Conservation (phyloP, 92 coral and sea anemone genomes). For the Galaxea fascicularis region DNA sequence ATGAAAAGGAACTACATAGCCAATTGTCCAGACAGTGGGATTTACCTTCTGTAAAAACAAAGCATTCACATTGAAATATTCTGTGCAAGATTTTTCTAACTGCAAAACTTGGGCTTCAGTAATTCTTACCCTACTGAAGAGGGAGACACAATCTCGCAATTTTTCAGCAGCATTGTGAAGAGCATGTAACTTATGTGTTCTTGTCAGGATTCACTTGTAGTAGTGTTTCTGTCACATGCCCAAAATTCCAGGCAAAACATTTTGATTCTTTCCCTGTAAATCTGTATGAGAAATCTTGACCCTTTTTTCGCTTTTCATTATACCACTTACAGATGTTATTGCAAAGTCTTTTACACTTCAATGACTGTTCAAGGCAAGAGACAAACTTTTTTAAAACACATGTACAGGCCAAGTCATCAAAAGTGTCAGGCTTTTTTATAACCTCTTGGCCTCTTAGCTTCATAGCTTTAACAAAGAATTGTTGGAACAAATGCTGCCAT, state of each 20-base stretch:
- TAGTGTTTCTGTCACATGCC: slow-evolving; percentile 36
- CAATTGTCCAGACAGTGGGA: slow-evolving; percentile 45
- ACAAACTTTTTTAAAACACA: slow-evolving; percentile 45
- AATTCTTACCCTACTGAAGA: slow-evolving; percentile 26
- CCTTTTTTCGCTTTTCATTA: slow-evolving; percentile 37
- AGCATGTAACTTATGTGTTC: slow-evolving; percentile 40
- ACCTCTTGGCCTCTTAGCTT: not conserved
- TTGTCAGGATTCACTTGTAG: not conserved
- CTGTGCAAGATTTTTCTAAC: slow-evolving; percentile 38
- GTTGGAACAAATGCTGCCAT: slow-evolving; percentile 61
- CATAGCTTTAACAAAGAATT: slow-evolving; percentile 42
- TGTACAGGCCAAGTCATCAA: slow-evolving; percentile 33
- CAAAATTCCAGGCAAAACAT: slow-evolving; percentile 35
- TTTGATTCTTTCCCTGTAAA: slow-evolving; percentile 49
- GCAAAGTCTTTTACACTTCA: slow-evolving; percentile 60
- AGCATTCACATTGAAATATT: slow-evolving; percentile 51
- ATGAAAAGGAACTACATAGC: not conserved
- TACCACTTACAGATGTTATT: slow-evolving; percentile 45
- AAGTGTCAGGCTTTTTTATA: slow-evolving; percentile 4
- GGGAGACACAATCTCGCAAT: slow-evolving; percentile 42
- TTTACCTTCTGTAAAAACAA: slow-evolving; percentile 21
- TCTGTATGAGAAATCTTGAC: slow-evolving; percentile 35
- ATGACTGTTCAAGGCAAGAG: slow-evolving; percentile 38
- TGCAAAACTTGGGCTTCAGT: slow-evolving; percentile 16
- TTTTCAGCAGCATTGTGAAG: slow-evolving; percentile 37